Evolutionary conservation across 2,888 invertebrate genomes (phyloP).

Genomic region (Ramazzottius varieornatus): DNA sequence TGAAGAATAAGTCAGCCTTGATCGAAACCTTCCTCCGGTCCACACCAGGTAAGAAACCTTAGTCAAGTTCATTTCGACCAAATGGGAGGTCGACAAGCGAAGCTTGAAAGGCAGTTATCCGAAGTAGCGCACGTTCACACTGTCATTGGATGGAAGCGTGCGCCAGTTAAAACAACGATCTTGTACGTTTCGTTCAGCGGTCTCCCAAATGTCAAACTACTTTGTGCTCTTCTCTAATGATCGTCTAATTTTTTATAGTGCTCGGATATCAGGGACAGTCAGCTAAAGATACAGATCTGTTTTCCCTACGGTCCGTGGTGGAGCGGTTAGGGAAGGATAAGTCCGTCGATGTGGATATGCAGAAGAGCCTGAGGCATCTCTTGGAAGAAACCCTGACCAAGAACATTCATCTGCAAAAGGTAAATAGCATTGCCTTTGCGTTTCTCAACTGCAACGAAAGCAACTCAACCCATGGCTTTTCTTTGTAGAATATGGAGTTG

Average conservation of each 20-base stretch:
- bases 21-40: slow-evolving; percentile 13
- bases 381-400: slow-evolving; percentile 29
- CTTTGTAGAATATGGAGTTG: slow-evolving; percentile 1
- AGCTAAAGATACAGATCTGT: not conserved
- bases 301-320: not conserved
- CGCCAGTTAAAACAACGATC: too few relatives aligned
- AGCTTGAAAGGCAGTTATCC: not conserved
- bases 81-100: too few relatives aligned
- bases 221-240: too few relatives aligned
- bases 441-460: too few relatives aligned
- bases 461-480: not conserved
- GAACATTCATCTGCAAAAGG: slow-evolving; percentile 29
- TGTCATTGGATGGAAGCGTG: not conserved
- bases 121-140: not conserved
- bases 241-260: too few relatives aligned
- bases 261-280: not conserved
- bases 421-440: too few relatives aligned
- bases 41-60: not conserved
- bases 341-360: slow-evolving; percentile 15
- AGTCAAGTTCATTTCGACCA: not conserved
- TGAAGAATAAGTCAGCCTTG: slow-evolving; percentile 24
- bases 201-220: too few relatives aligned
- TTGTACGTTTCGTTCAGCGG: too few relatives aligned
- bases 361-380: slow-evolving; percentile 25
- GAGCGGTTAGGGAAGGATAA: not conserved